A percentile compares a stretch with the other conserved stretches of the same genome.
Conservation (phyloP, 2,113 vertebrate genomes). For the Rhinolophus ferrumequinum region DNA sequence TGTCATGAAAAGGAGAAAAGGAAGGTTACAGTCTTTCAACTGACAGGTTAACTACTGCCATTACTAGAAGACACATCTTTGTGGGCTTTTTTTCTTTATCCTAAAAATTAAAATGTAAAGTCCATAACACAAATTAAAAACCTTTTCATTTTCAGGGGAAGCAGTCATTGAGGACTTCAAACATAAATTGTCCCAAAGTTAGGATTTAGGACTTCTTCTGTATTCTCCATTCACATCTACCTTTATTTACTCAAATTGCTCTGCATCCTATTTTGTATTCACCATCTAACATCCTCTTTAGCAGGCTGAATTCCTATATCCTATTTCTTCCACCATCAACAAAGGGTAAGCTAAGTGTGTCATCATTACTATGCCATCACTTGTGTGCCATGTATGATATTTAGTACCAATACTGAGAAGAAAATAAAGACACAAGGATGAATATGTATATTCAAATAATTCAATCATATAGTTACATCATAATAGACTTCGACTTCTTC, state of each 20-base stretch:
- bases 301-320: slow-evolving; percentile 60
- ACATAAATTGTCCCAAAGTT: slow-evolving; percentile 47
- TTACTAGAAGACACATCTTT: slow-evolving; percentile 84
- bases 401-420: slow-evolving; percentile 62
- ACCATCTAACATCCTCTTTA: slow-evolving; percentile 59
- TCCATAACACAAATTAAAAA: slow-evolving; percentile 84
- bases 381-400: slow-evolving; percentile 60
- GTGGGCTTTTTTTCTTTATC: slow-evolving; percentile 80
- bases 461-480: slow-evolving; percentile 56
- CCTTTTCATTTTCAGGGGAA: slow-evolving; percentile 80
- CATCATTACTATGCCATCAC: slow-evolving; percentile 66
- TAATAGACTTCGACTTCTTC: slow-evolving; percentile 45
- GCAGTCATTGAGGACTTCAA: slow-evolving; percentile 70
- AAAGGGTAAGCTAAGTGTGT: slow-evolving; percentile 76
- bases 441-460: slow-evolving; percentile 60
- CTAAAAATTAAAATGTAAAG: slow-evolving; percentile 84
- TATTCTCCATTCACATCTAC: slow-evolving; percentile 61
- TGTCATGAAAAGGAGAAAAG: slow-evolving; percentile 88
- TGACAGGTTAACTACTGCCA: slow-evolving; percentile 86
- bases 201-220: slow-evolving; percentile 56
- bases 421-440: slow-evolving; percentile 66
- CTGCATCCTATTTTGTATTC: slow-evolving; percentile 67
- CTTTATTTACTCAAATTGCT: slow-evolving; percentile 74
- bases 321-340: slow-evolving; percentile 67
- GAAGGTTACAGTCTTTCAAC: slow-evolving; percentile 87